phyloP scores from a whole-genome alignment of 2,797 vertebrate genomes.

The Galaxias olidus region DNA sequence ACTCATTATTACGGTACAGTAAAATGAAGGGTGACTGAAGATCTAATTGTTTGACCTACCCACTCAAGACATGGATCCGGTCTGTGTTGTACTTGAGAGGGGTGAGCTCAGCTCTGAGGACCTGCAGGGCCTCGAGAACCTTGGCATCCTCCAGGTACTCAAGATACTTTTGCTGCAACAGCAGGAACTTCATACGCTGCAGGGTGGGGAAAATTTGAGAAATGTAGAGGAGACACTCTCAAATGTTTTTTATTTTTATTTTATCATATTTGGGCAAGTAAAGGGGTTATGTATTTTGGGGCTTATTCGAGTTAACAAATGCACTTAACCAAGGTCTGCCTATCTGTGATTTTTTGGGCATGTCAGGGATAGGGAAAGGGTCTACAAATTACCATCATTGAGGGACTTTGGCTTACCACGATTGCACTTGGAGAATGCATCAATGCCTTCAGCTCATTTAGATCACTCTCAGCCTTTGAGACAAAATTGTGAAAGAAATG shows the following conservation, averaged over 20 bases:
- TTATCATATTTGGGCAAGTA: too few species aligned
- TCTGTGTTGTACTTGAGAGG: slow-evolving; percentile 99
- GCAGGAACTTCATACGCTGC: slow-evolving; percentile 97
- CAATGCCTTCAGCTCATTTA: slow-evolving; percentile 96
- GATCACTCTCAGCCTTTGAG: slow-evolving; percentile 92
- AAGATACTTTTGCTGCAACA: slow-evolving; percentile 98
- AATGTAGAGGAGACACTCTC: background rate
- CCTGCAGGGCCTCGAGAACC: slow-evolving; percentile 97
- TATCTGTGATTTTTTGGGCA: too few species aligned
- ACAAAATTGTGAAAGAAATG: slow-evolving; percentile 19
- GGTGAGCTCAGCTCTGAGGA: slow-evolving; percentile 94
- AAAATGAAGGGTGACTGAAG: too few species aligned
- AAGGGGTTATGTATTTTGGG: too few species aligned
- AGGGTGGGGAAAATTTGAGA: background rate
- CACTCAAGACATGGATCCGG: slow-evolving; percentile 97
- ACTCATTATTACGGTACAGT: too few species aligned
- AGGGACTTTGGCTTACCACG: slow-evolving; percentile 81
- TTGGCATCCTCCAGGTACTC: slow-evolving; percentile 97
- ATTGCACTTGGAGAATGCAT: slow-evolving; percentile 96
- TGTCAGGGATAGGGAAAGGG: background rate
- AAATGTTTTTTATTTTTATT: background rate
- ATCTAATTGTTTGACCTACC: slow-evolving; percentile 70
- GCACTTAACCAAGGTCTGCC: too few species aligned
- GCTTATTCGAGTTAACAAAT: too few species aligned
- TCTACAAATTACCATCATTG: background rate